phyloP scores from a whole-genome alignment of 2,888 invertebrate species.

The Fragum fragum region DNA sequence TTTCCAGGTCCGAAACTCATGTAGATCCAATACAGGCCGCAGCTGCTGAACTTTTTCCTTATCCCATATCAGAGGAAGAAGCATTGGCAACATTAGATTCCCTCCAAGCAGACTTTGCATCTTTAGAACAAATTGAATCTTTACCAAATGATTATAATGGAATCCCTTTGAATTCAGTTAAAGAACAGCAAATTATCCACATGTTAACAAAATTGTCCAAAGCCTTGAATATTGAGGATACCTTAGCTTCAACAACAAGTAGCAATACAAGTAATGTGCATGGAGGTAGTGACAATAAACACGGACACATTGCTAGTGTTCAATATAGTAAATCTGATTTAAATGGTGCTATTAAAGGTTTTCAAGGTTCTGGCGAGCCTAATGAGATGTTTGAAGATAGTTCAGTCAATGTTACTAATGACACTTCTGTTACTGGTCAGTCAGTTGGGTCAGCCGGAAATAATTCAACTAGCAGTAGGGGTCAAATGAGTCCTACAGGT shows the following conservation, averaged over 20 bases:
- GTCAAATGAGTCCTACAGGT: constrained; percentile 66
- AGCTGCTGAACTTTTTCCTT: constrained; percentile 64
- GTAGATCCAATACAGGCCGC: constrained; percentile 62
- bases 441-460: constrained; percentile 45
- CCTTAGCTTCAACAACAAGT: constrained; percentile 73
- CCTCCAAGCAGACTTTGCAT: constrained; percentile 79
- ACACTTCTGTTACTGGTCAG: constrained; percentile 43
- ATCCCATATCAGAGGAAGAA: constrained; percentile 66
- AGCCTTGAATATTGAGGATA: constrained; percentile 80
- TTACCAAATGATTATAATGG: constrained; percentile 81
- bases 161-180: constrained; percentile 77
- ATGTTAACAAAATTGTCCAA: constrained; percentile 78
- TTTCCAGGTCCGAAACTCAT: constrained; percentile 27
- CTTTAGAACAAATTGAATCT: constrained; percentile 75
- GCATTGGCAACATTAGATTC: constrained; percentile 74
- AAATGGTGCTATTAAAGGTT: constrained; percentile 43
- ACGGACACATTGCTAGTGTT: constrained; percentile 29
- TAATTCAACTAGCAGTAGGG: constrained; percentile 55
- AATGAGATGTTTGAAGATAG: constrained; percentile 41
- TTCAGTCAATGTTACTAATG: constrained; percentile 49
- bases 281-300: constrained; percentile 14
- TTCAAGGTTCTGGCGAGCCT: constrained; percentile 1
- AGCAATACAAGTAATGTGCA: constrained; percentile 60
- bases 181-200: constrained; percentile 82
- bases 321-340: constrained; percentile 42